These are phyloP conservation scores for Trinectes maculatus DNA, from an alignment of 2,113 vertebrate species.

Conservation along the genomic window DNA sequence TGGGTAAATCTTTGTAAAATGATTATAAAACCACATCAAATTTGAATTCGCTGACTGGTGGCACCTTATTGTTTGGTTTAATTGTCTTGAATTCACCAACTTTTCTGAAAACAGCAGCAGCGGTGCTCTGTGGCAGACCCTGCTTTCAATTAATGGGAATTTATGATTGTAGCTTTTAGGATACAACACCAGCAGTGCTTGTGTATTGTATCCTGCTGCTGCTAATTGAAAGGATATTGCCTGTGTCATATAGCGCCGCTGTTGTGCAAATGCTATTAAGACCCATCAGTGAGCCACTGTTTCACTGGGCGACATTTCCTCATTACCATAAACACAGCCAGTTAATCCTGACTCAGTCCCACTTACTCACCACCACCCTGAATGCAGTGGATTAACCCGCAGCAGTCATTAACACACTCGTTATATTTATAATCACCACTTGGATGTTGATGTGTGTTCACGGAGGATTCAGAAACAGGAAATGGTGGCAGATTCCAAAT, in stretches of 20 bases:
- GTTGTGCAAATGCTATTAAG: too few relatives aligned
- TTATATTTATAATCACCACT: conserved; percentile 15
- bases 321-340: neutral
- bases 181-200: neutral
- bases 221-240: neutral
- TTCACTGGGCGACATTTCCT: conserved; percentile 3
- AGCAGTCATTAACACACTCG: too few relatives aligned
- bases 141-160: too few relatives aligned
- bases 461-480: neutral
- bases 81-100: too few relatives aligned
- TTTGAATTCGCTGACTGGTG: too few relatives aligned
- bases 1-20: too few relatives aligned
- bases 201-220: neutral
- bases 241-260: neutral
- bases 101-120: too few relatives aligned
- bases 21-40: too few relatives aligned
- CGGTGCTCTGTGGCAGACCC: too few relatives aligned
- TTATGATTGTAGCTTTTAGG: conserved; percentile 13
- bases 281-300: neutral
- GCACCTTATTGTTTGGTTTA: too few relatives aligned
- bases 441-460: neutral
- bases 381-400: neutral
- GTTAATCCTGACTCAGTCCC: neutral
- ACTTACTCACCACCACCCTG: neutral
- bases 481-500: neutral